Base-by-base conservation (phyloP, 2,113 vertebrate species). In the Bubo blakistoni region DNA sequence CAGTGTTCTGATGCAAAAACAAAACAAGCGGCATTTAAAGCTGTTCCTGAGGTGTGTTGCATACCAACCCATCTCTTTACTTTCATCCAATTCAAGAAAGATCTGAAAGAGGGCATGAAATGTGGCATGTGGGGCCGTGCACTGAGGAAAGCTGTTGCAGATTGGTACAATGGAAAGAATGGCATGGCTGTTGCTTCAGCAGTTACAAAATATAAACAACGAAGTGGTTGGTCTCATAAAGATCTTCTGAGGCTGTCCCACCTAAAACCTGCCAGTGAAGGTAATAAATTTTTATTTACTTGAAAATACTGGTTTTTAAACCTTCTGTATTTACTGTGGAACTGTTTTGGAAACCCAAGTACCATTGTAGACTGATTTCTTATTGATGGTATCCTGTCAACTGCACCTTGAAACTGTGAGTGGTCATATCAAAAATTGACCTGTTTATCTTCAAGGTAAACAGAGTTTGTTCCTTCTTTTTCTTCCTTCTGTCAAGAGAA, bases 61-160 rank as follows among this genome's bases (percentile, higher is more conserved):
- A 86, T 98, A 30, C 98, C 99, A 16, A 98, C 98, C 17, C 99
- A 99, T 93, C 98, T 99, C 81, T 99, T 99, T 96, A 97, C 98
- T 70, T 99, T 99, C 70, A 98, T 99, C 83, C 99, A 99, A 77
- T 99, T 98, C 95, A 99, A 99, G 97, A 99, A 99, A 96, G 99
- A 99, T 85, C 97, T 99, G 78, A 99, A 98, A 94, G 98, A 98
- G 69, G 98, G 98, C 62, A 99, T 99, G 99, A 99, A 98, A 72
- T 99, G 99, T 92, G 99, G 99, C 78, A 99, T 99, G 81, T 99
- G 99, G 99, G 99, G 99, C 10, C 98, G 99, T 36, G 99, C 99
- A 11, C 98, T 99, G 91, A 98, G 99, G 89, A 99, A 99, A 97
- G 99, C 99, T 6, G 97, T 99, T 61, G 98, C 99, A 32, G 98